Base-by-base conservation (phyloP, 2,113 vertebrate genomes). In the Pleuronectes platessa region DNA sequence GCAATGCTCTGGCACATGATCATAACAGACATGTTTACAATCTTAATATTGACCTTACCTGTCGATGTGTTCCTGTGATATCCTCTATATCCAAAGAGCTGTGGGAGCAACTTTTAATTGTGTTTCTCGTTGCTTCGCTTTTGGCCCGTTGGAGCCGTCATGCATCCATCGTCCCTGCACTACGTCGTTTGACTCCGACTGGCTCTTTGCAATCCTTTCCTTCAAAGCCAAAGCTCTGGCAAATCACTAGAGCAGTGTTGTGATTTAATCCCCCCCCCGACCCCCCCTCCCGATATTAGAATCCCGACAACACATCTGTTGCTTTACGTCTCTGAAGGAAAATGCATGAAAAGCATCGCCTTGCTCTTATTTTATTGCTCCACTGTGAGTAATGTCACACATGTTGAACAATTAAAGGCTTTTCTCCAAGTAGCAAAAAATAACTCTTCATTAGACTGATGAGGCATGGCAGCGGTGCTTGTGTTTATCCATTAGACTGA, bases 211-310 rank as follows among this genome's bases (percentile, higher is more conserved):
- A 82, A 78, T 68, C 71, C 65, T 68, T 67, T 81, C 69, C 66
- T 82, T 82, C 83, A 61, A 85, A 88, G 82, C 87, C 84, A 81
- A 89, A 93, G 82, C 81, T 18, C 89, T 91, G 86, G 86, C 92
- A 93, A 93, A 93, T 94, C 91, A 90, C 91, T 86, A 86, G 84
- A 93, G 88, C 89, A 70, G 77, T 70, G 78, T 78, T 78, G 78
- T 71, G 74, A 69, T 87, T 89, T 93, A 94, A 94, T 94, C 93
- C 89, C 84, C 78, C 79, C 42, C 78, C 74, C 26, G 2, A n/a
- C 73, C 76, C 76, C 88, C 71, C 78, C 83, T 74, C 42, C 81
- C 10, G 47, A 86, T 84, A 87, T 82, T 78, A 82, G 80, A 87
- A 81, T 56, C 60, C 79, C 73, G 82, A 77, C 66, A 75, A 83